Base-by-base conservation (phyloP, 2,113 vertebrate species). In the Rhinoderma darwinii region DNA sequence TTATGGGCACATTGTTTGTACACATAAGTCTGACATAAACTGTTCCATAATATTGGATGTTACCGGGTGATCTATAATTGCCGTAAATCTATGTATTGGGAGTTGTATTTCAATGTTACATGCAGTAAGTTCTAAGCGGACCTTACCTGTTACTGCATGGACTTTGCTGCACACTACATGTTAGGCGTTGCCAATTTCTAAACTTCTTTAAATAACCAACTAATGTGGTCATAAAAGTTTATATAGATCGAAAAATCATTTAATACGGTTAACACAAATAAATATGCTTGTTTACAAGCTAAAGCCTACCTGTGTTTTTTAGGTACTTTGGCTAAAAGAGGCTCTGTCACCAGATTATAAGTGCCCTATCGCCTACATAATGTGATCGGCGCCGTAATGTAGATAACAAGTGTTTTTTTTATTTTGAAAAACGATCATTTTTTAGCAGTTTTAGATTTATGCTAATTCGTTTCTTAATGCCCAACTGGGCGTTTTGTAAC, bases 201-300 rank as follows among this genome's bases (percentile, higher is more conserved):
- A 35, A 3, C 27, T 59, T 51, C 2, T 25, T 51, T 50, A 77
- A 30, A n/a, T 77, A 27, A 32, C 27, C 8, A 54, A 54, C 44
- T 78, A 78, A 78, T 78, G 30, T 35, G 44, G 75, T 54, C 75
- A 51, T 54, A 54, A 30, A 35, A 35, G 75, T 30, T 51, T 32
- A 50, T 51, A 50, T 43, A 30, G 27, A 47, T 50, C 5, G 9
- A n/a, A 50, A 47, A 47, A 27, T 30, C 14, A 17, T 22, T 50
- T 22, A 7, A 47, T 17, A 77, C 18, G 27, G 27, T 77, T 32
- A 30, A 51, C 25, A 18, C 43, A 44, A 4, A 39, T 41, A 25
- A 75, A 1, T 4, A 44, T 43, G 39, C 72, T 75, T 25, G 35
- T 41, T 41, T 10, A 41, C 70, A 7, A 35, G 30, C 1, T 70